Evolutionary conservation across 2,888 invertebrate genomes (phyloP), one percentile per base, ranked within the genome.

Genomic region (Drosophila diplacantha): DNA sequence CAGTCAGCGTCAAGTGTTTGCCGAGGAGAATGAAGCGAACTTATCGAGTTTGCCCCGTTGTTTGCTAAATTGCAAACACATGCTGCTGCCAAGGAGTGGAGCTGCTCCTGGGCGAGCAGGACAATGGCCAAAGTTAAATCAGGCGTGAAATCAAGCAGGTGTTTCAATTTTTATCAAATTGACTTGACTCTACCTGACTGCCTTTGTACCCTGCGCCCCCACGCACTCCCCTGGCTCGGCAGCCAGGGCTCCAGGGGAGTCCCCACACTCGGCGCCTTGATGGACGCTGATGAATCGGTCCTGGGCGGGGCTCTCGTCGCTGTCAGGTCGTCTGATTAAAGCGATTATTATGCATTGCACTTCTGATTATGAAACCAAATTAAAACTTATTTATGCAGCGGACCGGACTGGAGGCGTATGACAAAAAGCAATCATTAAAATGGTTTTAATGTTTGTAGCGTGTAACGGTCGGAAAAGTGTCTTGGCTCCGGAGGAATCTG

Each of bases 91-190:
- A 65, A 22, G 32, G 44, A 49, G 32, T n/a, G 14, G 49, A 49
- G 49, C 26, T 26, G 26, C 54, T 54, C 26, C 57, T 58, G 68
- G 75, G 64, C 56, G 63, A 43, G 57, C 56, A 67, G 77, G 82
- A 74, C 76, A 79, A 81, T 75, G 76, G 80, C 68, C 65, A 77
- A 66, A 71, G 84, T 83, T 84, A 81, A 83, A 83, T 85, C 85
- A 84, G 81, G 76, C 83, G 83, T 83, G 74, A 83, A 83, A 83
- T 83, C 75, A 81, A 80, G 84, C 81, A 81, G 83, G 81, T 84
- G 84, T 81, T 81, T 74, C 77, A 75, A 80, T 84, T 78, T 83
- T 83, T 80, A 74, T 68, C 68, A 82, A 83, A 80, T 80, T 80
- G 83, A 79, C 78, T 78, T 70, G 78, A 71, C 71, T 80, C 65